Percentiles rank a stretch among this genome's conserved stretches.
These are phyloP conservation scores for Melitaea cinxia DNA, from an alignment of 1,140 invertebrate genomes.

Conservation along the genomic window DNA sequence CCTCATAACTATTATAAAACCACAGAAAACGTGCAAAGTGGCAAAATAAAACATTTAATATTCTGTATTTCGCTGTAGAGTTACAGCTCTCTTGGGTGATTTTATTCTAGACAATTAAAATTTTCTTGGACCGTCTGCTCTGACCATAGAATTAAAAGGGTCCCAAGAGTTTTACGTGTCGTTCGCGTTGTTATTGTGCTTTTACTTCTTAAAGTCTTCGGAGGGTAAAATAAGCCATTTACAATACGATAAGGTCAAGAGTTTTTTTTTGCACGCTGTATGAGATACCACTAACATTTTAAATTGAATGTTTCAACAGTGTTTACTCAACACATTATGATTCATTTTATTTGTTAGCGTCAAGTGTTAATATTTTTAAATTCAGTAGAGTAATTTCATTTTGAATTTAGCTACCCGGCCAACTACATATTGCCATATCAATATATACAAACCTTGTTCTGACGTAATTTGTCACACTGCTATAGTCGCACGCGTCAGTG, in stretches of 20 bases:
- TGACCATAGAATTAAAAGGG: constrained; percentile 29
- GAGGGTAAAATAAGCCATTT: constrained; percentile 3
- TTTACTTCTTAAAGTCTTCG: constrained; percentile 14
- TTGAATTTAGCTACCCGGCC: too few species aligned
- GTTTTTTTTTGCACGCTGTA: neutral
- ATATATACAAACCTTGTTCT: too few species aligned
- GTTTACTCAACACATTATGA: too few species aligned
- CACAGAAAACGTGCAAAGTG: constrained; percentile 5
- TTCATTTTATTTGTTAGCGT: too few species aligned
- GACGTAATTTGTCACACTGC: too few species aligned
- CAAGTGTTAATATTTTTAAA: too few species aligned
- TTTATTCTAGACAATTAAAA: constrained; percentile 30
- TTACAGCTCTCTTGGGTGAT: constrained; percentile 2
- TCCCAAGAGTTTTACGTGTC: constrained; percentile 20
- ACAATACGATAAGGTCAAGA: constrained; percentile 3
- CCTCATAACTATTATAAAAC: constrained; percentile 5
- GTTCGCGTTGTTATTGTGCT: constrained; percentile 16
- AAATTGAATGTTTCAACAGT: too few species aligned
- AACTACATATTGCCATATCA: too few species aligned
- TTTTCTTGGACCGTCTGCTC: constrained; percentile 13
- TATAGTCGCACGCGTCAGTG: too few species aligned
- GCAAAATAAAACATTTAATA: constrained; percentile 10
- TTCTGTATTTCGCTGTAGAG: constrained; percentile 7
- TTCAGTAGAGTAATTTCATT: too few species aligned
- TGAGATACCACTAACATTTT: neutral